These are phyloP conservation scores for Lophura nycthemera DNA, from an alignment of 2,113 vertebrate species.

Conservation along the genomic window DNA sequence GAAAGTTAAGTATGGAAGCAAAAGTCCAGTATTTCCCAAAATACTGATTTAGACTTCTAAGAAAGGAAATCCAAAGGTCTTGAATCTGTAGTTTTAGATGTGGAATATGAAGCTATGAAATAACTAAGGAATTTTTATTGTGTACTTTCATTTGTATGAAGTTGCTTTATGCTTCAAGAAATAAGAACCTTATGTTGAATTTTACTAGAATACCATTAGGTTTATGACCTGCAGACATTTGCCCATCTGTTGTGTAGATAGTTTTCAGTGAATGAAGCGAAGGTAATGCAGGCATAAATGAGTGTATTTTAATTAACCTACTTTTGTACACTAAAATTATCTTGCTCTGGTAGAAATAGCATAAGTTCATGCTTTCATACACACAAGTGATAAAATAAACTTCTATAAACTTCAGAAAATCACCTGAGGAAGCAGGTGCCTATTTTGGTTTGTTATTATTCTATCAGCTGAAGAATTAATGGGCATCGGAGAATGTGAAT, in stretches of 20 bases:
- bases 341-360: background rate
- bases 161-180: slow-evolving; percentile 66
- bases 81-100: slow-evolving; percentile 34
- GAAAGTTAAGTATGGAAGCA: background rate
- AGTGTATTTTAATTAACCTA: slow-evolving; percentile 72
- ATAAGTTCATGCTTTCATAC: background rate
- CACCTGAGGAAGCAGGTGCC: background rate
- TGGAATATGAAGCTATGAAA: slow-evolving; percentile 52
- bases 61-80: background rate
- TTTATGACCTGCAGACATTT: slow-evolving; percentile 76
- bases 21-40: background rate
- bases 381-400: background rate
- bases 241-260: slow-evolving; percentile 69
- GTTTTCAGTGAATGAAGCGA: slow-evolving; percentile 56
- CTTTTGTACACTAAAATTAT: slow-evolving; percentile 37
- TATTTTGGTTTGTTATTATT: background rate
- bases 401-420: background rate
- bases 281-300: slow-evolving; percentile 40
- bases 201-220: slow-evolving; percentile 65
- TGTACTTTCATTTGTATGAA: slow-evolving; percentile 48
- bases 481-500: background rate
- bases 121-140: slow-evolving; percentile 60
- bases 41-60: background rate
- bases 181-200: slow-evolving; percentile 70
- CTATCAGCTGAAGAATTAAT: background rate